Conservation (phyloP, 2,888 invertebrate genomes). For the Agrilus biguttatus region DNA sequence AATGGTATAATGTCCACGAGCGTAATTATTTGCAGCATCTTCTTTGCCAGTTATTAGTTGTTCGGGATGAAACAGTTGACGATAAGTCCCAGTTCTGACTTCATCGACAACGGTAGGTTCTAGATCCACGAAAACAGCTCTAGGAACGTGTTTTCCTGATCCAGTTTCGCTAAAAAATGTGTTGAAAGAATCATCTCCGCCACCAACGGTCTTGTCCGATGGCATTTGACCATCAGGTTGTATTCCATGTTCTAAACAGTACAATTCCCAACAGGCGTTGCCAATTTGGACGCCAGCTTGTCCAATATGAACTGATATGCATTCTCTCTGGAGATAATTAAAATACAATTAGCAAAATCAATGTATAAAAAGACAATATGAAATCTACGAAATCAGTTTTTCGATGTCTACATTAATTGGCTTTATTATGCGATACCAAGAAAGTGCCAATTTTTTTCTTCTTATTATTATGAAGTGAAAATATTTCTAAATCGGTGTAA, state of each 20-base stretch:
- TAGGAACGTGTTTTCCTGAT: conserved; percentile 72
- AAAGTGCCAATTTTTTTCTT: too few species aligned
- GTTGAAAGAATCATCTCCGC: conserved; percentile 63
- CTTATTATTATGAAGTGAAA: too few species aligned
- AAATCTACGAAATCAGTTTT: too few species aligned
- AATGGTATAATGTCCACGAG: conserved; percentile 86
- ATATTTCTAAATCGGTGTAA: too few species aligned
- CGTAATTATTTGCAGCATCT: conserved; percentile 89
- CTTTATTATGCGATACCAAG: too few species aligned
- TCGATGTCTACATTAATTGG: too few species aligned
- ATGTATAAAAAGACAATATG: not conserved
- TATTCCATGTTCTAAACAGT: conserved; percentile 66
- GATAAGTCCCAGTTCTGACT: conserved; percentile 70
- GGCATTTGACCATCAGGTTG: conserved; percentile 82
- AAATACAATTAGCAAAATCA: conserved; percentile 1
- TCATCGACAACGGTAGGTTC: conserved; percentile 74
- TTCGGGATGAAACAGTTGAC: conserved; percentile 78
- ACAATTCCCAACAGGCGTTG: conserved; percentile 77
- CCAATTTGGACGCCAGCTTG: conserved; percentile 81
- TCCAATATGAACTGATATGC: conserved; percentile 75
- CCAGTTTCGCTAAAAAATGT: conserved; percentile 67
- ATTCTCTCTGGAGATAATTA: conserved; percentile 55
- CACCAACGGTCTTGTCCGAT: conserved; percentile 60
- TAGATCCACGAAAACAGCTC: conserved; percentile 80
- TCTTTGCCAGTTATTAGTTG: conserved; percentile 87